These are phyloP conservation scores for Vireo griseus DNA, from an alignment of 2,797 vertebrate genomes.

Conservation along the genomic window DNA sequence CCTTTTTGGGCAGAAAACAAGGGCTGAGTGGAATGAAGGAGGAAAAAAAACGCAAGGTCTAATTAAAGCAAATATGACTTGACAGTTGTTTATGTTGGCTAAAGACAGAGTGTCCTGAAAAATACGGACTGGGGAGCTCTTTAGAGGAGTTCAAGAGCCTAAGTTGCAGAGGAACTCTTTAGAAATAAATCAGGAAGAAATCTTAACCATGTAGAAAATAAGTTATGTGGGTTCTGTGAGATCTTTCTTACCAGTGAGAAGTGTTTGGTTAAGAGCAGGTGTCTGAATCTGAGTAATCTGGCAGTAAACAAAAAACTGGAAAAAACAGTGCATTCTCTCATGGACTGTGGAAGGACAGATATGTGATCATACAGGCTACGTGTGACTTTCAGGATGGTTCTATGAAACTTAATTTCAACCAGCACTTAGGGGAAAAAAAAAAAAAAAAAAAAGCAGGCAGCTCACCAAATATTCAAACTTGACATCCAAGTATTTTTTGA, in stretches of 20 bases:
- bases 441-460: not conserved
- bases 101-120: not conserved
- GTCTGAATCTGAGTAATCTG: not conserved
- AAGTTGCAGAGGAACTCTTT: not conserved
- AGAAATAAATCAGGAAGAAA: not conserved
- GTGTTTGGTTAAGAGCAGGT: not conserved
- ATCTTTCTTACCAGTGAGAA: not conserved
- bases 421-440: not conserved
- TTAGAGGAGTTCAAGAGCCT: not conserved
- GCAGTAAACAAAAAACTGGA: not conserved
- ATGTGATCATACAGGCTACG: not conserved
- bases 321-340: not conserved
- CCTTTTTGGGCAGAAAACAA: not conserved
- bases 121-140: not conserved
- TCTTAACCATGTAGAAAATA: not conserved
- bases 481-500: constrained; percentile 97
- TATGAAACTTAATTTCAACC: not conserved
- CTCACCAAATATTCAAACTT: constrained; percentile 98
- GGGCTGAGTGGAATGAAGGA: not conserved
- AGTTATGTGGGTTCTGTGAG: not conserved
- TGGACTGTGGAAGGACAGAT: not conserved
- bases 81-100: not conserved
- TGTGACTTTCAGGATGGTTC: not conserved
- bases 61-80: not conserved
- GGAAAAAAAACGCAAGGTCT: not conserved